Base-by-base conservation (phyloP, 2,113 vertebrate species). In the Heterocephalus glaber region DNA sequence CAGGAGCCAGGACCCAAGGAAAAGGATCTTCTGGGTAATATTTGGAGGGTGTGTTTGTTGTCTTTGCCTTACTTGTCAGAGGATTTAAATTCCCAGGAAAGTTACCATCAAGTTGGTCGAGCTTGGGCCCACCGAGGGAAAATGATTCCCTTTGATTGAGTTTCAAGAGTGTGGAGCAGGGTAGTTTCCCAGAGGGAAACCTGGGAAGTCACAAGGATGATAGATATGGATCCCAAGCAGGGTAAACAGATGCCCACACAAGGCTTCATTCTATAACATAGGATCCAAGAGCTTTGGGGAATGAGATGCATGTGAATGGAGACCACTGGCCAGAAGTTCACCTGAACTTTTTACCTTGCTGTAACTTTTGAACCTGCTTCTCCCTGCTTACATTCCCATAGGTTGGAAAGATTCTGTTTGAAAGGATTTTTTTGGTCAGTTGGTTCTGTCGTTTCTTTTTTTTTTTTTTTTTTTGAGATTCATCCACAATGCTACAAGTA, bases 71-170 rank as follows among this genome's bases (percentile, higher is more conserved):
- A 79, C 24, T 85, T 26, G 80, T 90, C 58, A 86, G 72, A 92
- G 47, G 38, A 93, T 61, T 83, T 24, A 84, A 28, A 52, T 68
- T 83, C 80, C 56, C 44, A 81, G 74, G 80, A 94, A 84, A 82
- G 60, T 84, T n/a, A 85, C 14, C 41, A 60, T 79, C 76, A 72
- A 13, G 10, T 72, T 83, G 47, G 28, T 70, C 8, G 61, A 41
- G 17, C 12, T 65, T 88, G 28, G 58, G 44, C 28, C 16, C 11
- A 58, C 10, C 2, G 19, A 72, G 49, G 38, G 30, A 74, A 82
- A 87, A 81, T 33, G 84, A 4, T 17, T 63, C 19, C 83, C 16
- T 8, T 81, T 83, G 66, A 52, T 7, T 1, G 26, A 68, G 24
- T 92, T 85, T 88, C 3, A 49, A 74, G 61, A 41, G 30, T 74